phyloP scores from a whole-genome alignment of 2,113 vertebrate species.

The Turdus rufiventris region DNA sequence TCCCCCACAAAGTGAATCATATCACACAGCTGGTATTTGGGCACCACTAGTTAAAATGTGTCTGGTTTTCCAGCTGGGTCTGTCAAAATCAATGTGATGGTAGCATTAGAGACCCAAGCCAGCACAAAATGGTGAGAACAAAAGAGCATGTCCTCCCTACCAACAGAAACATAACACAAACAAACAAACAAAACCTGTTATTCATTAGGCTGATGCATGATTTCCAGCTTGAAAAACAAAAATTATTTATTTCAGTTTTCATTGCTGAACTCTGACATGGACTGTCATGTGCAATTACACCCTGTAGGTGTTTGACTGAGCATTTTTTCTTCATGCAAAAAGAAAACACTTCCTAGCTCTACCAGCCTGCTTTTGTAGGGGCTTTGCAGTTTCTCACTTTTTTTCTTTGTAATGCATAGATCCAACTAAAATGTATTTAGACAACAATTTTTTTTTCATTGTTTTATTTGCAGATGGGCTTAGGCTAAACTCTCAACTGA shows the following conservation, averaged over 20 bases:
- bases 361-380: background rate
- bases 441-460: background rate
- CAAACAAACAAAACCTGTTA: constrained; percentile 53
- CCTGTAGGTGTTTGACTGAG: background rate
- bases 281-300: constrained; percentile 28
- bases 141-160: constrained; percentile 28
- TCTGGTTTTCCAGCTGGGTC: constrained; percentile 41
- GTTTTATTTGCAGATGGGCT: background rate
- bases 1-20: constrained; percentile 16
- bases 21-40: constrained; percentile 15
- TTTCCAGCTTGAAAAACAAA: background rate
- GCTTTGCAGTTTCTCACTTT: background rate
- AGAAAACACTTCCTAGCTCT: background rate
- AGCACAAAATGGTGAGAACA: constrained; percentile 38
- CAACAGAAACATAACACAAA: constrained; percentile 44
- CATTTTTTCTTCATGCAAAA: constrained; percentile 1
- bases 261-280: constrained; percentile 35
- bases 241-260: background rate
- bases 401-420: background rate
- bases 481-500: background rate
- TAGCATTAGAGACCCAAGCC: background rate
- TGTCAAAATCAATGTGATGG: background rate
- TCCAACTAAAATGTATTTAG: background rate
- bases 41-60: background rate
- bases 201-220: constrained; percentile 6